A percentile compares a stretch with the other conserved stretches of the same genome.
Conservation (phyloP, 2,888 invertebrate genomes). For the Tetragnatha montana region DNA sequence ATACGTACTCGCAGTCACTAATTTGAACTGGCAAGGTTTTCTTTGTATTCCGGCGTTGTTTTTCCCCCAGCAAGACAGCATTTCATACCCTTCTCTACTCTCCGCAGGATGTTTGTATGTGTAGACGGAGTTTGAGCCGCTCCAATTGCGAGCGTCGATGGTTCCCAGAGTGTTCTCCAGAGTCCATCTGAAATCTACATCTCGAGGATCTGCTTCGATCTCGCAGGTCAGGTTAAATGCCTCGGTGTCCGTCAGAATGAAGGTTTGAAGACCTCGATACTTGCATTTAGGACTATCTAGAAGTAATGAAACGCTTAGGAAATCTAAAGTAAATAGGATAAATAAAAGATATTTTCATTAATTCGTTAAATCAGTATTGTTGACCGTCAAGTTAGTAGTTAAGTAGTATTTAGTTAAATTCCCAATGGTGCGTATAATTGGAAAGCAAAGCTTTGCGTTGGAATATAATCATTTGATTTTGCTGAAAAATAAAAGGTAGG, state of each 20-base stretch:
- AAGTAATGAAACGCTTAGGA: conserved; percentile 74
- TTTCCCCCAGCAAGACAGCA: conserved; percentile 87
- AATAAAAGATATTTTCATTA: no score
- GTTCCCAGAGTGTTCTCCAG: conserved; percentile 85
- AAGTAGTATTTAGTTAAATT: no score
- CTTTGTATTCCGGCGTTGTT: conserved; percentile 89
- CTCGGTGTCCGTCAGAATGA: conserved; percentile 93
- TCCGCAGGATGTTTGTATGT: conserved; percentile 90
- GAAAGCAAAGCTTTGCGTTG: no score
- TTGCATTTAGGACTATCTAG: conserved; percentile 93
- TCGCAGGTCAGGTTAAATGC: conserved; percentile 82
- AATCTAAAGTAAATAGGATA: no score
- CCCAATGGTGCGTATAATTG: no score
- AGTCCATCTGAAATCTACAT: conserved; percentile 92
- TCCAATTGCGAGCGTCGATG: conserved; percentile 76
- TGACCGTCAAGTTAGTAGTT: no score
- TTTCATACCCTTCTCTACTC: conserved; percentile 92
- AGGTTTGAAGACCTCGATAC: conserved; percentile 88
- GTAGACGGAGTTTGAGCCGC: conserved; percentile 85
- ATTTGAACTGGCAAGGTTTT: conserved; percentile 91
- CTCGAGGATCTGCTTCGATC: conserved; percentile 93
- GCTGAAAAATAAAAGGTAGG: no score
- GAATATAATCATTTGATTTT: no score
- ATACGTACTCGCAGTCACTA: conserved; percentile 88
- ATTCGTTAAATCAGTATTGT: no score